Percentiles rank a stretch among this genome's conserved stretches.
Conservation (phyloP, 1,140 invertebrate species). For the Musca domestica region DNA sequence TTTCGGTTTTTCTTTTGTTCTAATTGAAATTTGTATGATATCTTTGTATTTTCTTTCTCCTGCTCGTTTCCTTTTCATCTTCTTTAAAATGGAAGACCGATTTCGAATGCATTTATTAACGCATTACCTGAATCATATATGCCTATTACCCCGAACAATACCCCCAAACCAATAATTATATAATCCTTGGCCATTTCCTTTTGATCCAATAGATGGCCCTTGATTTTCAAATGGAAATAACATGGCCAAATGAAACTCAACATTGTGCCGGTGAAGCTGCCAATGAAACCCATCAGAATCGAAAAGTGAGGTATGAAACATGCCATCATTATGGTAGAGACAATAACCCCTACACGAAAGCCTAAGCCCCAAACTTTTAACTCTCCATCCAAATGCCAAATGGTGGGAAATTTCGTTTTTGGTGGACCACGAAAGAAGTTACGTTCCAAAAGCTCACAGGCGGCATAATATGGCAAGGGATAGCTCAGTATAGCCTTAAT, state of each 20-base stretch:
- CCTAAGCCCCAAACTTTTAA: slow-evolving; percentile 94
- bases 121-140: slow-evolving; percentile 93
- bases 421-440: slow-evolving; percentile 87
- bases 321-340: slow-evolving; percentile 94
- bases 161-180: slow-evolving; percentile 88
- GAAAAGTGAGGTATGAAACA: slow-evolving; percentile 98
- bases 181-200: slow-evolving; percentile 82
- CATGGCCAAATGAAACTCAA: slow-evolving; percentile 98
- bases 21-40: slow-evolving; percentile 44
- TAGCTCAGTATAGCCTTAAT: slow-evolving; percentile 96
- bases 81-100: slow-evolving; percentile 83
- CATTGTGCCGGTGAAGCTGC: slow-evolving; percentile 98
- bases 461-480: slow-evolving; percentile 96
- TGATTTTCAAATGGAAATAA: slow-evolving; percentile 94
- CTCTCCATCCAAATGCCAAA: slow-evolving; percentile 89
- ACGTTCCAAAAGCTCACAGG: slow-evolving; percentile 91
- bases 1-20: no score
- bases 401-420: slow-evolving; percentile 81
- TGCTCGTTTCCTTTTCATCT: not conserved
- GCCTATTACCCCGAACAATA: slow-evolving; percentile 87
- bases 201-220: slow-evolving; percentile 75
- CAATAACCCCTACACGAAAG: slow-evolving; percentile 83
- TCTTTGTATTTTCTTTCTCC: not conserved
- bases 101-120: slow-evolving; percentile 84
- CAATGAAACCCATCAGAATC: slow-evolving; percentile 97